phyloP scores from a whole-genome alignment of 2,888 invertebrate genomes.

The Spilosoma lubricipeda region DNA sequence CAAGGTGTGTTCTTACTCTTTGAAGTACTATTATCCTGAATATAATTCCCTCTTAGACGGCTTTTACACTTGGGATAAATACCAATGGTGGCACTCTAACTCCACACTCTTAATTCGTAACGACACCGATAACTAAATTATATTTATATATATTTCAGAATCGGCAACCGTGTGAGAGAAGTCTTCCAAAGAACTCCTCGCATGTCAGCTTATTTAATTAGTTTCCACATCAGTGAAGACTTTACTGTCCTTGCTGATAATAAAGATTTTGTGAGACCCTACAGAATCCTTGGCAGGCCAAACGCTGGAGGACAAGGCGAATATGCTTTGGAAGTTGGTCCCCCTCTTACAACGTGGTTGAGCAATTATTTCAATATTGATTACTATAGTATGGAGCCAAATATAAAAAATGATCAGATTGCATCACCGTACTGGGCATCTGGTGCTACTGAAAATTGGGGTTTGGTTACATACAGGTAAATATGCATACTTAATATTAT shows the following conservation, averaged over 20 bases:
- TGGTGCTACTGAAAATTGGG: slow-evolving; percentile 83
- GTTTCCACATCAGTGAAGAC: slow-evolving; percentile 87
- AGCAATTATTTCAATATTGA: slow-evolving; percentile 72
- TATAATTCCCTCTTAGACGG: too few relatives aligned
- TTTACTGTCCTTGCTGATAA: slow-evolving; percentile 76
- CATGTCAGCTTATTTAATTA: slow-evolving; percentile 95
- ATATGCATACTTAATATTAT: too few relatives aligned
- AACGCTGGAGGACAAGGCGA: slow-evolving; percentile 73
- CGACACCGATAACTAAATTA: not conserved
- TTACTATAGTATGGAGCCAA: slow-evolving; percentile 72
- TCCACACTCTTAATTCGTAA: too few relatives aligned
- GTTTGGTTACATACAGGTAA: slow-evolving; percentile 80
- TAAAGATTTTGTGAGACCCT: slow-evolving; percentile 59
- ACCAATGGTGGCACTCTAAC: too few relatives aligned
- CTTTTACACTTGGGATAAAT: too few relatives aligned
- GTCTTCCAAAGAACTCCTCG: slow-evolving; percentile 86
- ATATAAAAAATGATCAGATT: slow-evolving; percentile 80
- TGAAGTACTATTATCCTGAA: too few relatives aligned
- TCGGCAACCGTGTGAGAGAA: slow-evolving; percentile 68
- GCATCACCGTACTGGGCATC: slow-evolving; percentile 82
- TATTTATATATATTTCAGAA: slow-evolving; percentile 55
- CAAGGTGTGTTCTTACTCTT: too few relatives aligned
- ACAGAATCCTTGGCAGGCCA: slow-evolving; percentile 77
- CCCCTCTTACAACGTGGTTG: slow-evolving; percentile 75
- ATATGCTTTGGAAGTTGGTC: slow-evolving; percentile 78